Evolutionary conservation across 2,888 invertebrate species (phyloP).

Genomic region (Synergus japonicus): DNA sequence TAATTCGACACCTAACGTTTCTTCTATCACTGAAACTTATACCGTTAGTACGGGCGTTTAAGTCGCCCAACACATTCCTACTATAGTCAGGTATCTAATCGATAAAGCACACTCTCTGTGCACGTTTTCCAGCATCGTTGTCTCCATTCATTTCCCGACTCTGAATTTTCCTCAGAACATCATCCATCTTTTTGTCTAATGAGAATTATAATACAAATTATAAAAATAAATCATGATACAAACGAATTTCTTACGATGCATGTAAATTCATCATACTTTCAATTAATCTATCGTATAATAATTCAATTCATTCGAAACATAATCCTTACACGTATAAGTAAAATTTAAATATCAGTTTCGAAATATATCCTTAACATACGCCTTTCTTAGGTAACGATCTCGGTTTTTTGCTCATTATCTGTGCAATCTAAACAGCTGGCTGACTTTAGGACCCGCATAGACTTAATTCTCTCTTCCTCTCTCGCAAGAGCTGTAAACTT

Average conservation of each 20-base stretch:
- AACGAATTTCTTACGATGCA: no score
- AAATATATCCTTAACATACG: conserved; percentile 24
- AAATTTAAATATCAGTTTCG: not conserved
- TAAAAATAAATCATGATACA: no score
- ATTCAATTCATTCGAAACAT: not conserved
- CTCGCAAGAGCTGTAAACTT: conserved; percentile 57
- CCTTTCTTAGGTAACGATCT: conserved; percentile 5
- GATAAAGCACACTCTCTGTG: conserved; percentile 54
- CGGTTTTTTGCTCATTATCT: conserved; percentile 35
- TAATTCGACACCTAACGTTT: conserved; percentile 6
- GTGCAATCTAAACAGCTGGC: conserved; percentile 39
- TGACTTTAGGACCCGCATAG: conserved; percentile 40
- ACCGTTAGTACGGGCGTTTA: conserved; percentile 45
- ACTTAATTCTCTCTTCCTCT: conserved; percentile 9
- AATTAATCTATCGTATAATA: no score
- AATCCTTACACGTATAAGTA: not conserved
- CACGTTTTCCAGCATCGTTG: conserved; percentile 54
- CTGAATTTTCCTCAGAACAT: not conserved
- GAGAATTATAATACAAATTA: no score
- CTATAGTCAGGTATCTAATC: conserved; percentile 50
- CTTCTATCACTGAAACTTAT: conserved; percentile 17
- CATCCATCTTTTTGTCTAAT: not conserved
- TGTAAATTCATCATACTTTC: no score
- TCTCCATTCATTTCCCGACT: conserved; percentile 48
- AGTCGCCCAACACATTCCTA: conserved; percentile 45